Percentiles rank a stretch among this genome's conserved stretches.
Evolutionary conservation across 2,797 vertebrate genomes (phyloP).

Genomic region (Sebastes kiyomatsui): DNA sequence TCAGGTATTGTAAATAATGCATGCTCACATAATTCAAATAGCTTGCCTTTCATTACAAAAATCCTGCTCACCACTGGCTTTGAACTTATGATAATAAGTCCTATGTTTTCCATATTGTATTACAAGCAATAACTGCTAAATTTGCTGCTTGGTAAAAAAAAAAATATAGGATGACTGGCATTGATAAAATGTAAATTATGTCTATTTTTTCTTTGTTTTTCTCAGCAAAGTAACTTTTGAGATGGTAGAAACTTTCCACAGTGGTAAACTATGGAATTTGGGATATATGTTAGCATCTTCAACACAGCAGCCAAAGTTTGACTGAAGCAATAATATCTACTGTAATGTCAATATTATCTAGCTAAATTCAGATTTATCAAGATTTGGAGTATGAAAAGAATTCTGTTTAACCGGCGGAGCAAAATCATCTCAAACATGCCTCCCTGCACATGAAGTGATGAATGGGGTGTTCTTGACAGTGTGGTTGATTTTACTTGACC

Average conservation of each 20-base stretch:
- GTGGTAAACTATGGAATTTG: neutral
- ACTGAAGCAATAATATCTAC: neutral
- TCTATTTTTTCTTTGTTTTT: neutral
- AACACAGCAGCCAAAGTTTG: neutral
- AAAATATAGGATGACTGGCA: neutral
- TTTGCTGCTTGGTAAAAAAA: neutral
- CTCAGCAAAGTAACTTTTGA: neutral
- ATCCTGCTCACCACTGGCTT: neutral
- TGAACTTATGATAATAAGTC: conserved; percentile 24
- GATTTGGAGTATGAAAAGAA: neutral
- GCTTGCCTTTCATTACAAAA: conserved; percentile 3
- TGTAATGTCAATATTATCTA: neutral
- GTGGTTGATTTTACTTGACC: neutral
- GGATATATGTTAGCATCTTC: neutral
- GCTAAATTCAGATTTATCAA: neutral
- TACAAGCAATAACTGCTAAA: neutral
- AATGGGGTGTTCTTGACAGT: neutral
- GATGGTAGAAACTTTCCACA: neutral
- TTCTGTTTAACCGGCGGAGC: neutral
- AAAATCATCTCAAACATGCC: neutral
- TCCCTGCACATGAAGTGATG: neutral
- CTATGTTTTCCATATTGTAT: neutral
- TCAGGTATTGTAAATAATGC: conserved; percentile 8
- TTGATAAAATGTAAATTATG: neutral
- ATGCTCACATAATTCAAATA: neutral